phyloP scores from a whole-genome alignment of 2,797 vertebrate genomes.

The Anguilla obscura region DNA sequence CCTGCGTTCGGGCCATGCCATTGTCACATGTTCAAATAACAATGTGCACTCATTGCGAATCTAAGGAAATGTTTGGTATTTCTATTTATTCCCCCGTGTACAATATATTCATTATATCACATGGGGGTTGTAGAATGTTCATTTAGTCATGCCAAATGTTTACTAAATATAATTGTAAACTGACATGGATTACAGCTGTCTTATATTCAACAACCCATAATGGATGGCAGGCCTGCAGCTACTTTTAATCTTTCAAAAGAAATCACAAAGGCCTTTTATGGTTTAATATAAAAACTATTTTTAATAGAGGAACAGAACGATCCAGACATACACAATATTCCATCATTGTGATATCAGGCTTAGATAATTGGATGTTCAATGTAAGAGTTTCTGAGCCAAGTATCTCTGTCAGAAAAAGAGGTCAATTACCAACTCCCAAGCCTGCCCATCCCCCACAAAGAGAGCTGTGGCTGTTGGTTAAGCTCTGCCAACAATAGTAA shows the following conservation, averaged over 20 bases:
- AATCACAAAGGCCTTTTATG: not conserved
- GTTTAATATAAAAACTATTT: not conserved
- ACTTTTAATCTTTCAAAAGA: not conserved
- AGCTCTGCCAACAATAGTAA: constrained; percentile 10
- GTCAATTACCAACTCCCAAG: not conserved
- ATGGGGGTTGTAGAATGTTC: no score
- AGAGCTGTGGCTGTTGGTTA: not conserved
- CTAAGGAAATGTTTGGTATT: not conserved
- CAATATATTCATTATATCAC: not conserved
- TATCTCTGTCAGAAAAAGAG: not conserved
- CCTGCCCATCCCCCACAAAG: constrained; percentile 8
- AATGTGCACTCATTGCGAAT: constrained; percentile 24
- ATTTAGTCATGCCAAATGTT: not conserved
- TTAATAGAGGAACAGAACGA: not conserved
- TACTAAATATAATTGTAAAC: not conserved
- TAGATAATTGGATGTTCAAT: not conserved
- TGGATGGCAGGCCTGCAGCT: not conserved
- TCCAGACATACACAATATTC: not conserved
- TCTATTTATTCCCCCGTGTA: not conserved
- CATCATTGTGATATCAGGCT: not conserved
- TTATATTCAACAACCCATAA: not conserved
- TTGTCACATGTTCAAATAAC: constrained; percentile 42
- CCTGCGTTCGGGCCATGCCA: constrained; percentile 42
- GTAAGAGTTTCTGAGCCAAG: not conserved
- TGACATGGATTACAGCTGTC: not conserved